Conservation (phyloP, 1,140 invertebrate species). For the Polypedilum vanderplanki region DNA sequence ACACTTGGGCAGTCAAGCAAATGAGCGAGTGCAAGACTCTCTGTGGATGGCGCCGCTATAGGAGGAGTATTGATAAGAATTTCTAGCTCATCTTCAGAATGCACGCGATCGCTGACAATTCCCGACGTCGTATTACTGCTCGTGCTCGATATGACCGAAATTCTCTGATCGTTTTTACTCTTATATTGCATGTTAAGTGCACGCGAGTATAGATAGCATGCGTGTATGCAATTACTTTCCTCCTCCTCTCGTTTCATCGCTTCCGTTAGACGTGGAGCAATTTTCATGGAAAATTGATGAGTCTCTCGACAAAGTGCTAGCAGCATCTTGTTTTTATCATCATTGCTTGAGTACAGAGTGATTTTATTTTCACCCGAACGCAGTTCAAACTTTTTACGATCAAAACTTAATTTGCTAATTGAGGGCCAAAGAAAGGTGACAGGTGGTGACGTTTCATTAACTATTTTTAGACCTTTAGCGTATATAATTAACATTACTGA, state of each 20-base stretch:
- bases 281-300: conserved; percentile 91
- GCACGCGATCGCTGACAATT: conserved; percentile 88
- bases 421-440: conserved; percentile 84
- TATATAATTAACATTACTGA: conserved; percentile 74
- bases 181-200: conserved; percentile 54
- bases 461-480: conserved; percentile 77
- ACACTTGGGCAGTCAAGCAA: conserved; percentile 54
- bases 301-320: conserved; percentile 82
- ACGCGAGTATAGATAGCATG: conserved; percentile 59
- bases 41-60: conserved; percentile 56
- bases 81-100: conserved; percentile 86
- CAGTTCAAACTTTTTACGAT: conserved; percentile 95
- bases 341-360: conserved; percentile 80
- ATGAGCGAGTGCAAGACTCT: conserved; percentile 65
- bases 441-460: conserved; percentile 58
- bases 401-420: conserved; percentile 88
- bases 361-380: conserved; percentile 79
- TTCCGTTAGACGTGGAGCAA: conserved; percentile 74
- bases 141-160: conserved; percentile 84
- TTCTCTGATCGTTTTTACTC: conserved; percentile 67
- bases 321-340: conserved; percentile 86
- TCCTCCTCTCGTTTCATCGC: conserved; percentile 68
- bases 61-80: conserved; percentile 67
- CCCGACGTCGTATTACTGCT: conserved; percentile 93
- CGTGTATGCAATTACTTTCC: conserved; percentile 47